Evolutionary conservation across 1,140 invertebrate species (phyloP).

Genomic region (Mesaphorura yosii): DNA sequence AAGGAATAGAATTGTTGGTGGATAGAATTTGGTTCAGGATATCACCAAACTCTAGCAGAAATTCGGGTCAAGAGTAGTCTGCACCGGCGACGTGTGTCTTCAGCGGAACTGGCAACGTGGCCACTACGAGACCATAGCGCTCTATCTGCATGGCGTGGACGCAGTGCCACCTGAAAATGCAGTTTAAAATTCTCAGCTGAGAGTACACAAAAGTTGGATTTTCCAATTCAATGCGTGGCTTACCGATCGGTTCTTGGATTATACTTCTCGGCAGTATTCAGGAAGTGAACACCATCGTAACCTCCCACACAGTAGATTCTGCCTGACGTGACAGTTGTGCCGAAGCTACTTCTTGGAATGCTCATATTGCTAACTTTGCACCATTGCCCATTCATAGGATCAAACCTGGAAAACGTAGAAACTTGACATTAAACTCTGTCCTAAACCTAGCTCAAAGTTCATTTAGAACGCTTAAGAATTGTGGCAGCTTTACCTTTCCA

Average conservation of each 20-base stretch:
- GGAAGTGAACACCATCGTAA: constrained; percentile 39
- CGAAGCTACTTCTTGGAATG: constrained; percentile 34
- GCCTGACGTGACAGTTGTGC: constrained; percentile 35
- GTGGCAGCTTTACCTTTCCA: constrained; percentile 33
- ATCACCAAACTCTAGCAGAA: constrained; percentile 24
- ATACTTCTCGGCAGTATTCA: constrained; percentile 42
- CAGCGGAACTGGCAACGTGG: constrained; percentile 32
- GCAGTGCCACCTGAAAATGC: constrained; percentile 33
- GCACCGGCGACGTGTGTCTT: constrained; percentile 12
- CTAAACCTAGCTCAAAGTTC: not conserved
- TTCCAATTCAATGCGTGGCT: not conserved
- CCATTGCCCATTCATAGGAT: constrained; percentile 34
- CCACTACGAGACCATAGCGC: constrained; percentile 32
- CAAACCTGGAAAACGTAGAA: constrained; percentile 29
- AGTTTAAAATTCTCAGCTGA: not conserved
- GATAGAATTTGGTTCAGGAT: constrained; percentile 21
- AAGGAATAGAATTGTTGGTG: constrained; percentile 6
- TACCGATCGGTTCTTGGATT: constrained; percentile 38
- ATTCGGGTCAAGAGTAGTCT: constrained; percentile 29
- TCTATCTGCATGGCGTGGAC: constrained; percentile 35
- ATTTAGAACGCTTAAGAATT: not conserved
- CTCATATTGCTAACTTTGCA: constrained; percentile 35
- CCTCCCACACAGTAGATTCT: constrained; percentile 43
- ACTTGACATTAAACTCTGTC: not conserved
- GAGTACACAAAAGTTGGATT: not conserved